phyloP scores from a whole-genome alignment of 2,113 vertebrate genomes.

The Hydrolagus affinis region DNA sequence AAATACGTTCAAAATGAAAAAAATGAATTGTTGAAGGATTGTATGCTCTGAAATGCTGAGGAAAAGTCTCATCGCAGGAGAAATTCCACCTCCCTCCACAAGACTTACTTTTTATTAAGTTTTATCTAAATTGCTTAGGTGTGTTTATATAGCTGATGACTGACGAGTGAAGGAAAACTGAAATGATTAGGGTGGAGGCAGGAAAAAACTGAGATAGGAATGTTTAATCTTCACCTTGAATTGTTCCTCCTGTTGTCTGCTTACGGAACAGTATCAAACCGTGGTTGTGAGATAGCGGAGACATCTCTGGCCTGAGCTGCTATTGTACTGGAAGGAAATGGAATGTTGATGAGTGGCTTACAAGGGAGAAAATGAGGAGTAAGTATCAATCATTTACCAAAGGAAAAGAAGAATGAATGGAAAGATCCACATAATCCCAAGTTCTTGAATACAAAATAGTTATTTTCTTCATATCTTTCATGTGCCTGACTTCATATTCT shows the following conservation, averaged over 20 bases:
- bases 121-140: not conserved
- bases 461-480: slow-evolving; percentile 5
- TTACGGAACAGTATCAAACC: not conserved
- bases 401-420: not conserved
- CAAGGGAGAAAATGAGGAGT: not conserved
- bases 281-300: not conserved
- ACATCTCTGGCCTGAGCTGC: not conserved
- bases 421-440: not conserved
- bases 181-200: not conserved
- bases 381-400: not conserved
- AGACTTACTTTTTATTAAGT: too few relatives aligned
- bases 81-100: too few relatives aligned
- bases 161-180: not conserved
- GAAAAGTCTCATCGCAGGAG: too few relatives aligned
- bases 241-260: not conserved
- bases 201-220: too few relatives aligned
- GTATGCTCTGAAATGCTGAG: too few relatives aligned
- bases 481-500: slow-evolving; percentile 15
- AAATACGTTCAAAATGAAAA: too few relatives aligned
- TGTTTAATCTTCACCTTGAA: not conserved
- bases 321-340: not conserved
- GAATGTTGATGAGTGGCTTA: not conserved
- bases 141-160: too few relatives aligned
- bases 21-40: too few relatives aligned
- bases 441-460: slow-evolving; percentile 15